Percentiles rank a stretch among this genome's conserved stretches.
phyloP scores from a whole-genome alignment of 2,797 vertebrate genomes.

The Varecia variegata region DNA sequence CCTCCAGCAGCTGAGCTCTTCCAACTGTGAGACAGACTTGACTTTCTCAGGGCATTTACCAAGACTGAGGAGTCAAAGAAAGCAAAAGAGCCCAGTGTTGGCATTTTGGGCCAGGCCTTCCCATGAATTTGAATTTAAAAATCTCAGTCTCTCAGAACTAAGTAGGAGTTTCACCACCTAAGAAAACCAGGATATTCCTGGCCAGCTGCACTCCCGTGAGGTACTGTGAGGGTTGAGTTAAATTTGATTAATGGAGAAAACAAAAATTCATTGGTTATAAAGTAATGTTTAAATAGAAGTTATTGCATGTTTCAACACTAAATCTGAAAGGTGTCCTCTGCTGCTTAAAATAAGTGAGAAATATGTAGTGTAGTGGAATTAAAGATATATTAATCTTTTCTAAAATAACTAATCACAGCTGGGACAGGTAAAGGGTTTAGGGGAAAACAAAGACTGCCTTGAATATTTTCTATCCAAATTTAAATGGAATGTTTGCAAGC shows the following conservation, averaged over 20 bases:
- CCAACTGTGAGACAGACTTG: background rate
- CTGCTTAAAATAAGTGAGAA: conserved; percentile 55
- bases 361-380: conserved; percentile 20
- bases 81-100: background rate
- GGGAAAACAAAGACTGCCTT: conserved; percentile 43
- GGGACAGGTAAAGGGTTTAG: conserved; percentile 45
- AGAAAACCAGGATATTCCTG: background rate
- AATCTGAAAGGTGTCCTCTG: conserved; percentile 48
- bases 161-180: background rate
- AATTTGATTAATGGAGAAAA: conserved; percentile 58
- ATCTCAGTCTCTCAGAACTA: conserved; percentile 23
- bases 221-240: background rate
- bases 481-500: conserved; percentile 50
- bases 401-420: conserved; percentile 64
- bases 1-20: background rate
- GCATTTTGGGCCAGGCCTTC: background rate
- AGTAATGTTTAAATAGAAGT: conserved; percentile 56
- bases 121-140: conserved; percentile 20
- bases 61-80: background rate
- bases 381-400: conserved; percentile 60
- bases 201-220: background rate
- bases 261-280: conserved; percentile 35
- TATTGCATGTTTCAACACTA: conserved; percentile 45
- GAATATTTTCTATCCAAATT: conserved; percentile 40
- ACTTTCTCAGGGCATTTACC: background rate